phyloP scores from a whole-genome alignment of 2,113 vertebrate species.

The Nothoprocta pentlandii region DNA sequence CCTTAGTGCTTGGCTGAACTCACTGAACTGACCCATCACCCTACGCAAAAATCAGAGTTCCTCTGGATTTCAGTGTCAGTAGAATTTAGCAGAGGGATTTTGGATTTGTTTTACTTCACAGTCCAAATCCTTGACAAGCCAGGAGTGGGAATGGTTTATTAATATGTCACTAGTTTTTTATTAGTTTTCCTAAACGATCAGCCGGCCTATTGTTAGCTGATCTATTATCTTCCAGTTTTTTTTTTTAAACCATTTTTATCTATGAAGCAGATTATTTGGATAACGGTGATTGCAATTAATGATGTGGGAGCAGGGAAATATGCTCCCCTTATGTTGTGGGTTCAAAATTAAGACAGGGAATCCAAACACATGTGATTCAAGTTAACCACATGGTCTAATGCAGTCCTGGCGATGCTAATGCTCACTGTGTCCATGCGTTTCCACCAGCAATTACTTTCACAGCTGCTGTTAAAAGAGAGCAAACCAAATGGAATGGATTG shows the following conservation, averaged over 20 bases:
- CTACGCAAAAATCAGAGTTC: slow-evolving; percentile 18
- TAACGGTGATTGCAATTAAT: slow-evolving; percentile 61
- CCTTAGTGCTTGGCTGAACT: slow-evolving; percentile 76
- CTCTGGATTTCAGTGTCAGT: slow-evolving; percentile 15
- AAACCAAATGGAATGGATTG: not conserved
- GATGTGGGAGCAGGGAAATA: slow-evolving; percentile 56
- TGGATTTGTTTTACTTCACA: slow-evolving; percentile 43
- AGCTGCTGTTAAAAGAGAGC: slow-evolving; percentile 14
- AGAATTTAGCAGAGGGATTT: slow-evolving; percentile 34
- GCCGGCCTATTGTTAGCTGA: slow-evolving; percentile 46
- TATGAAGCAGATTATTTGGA: slow-evolving; percentile 64
- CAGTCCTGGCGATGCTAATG: slow-evolving; percentile 6
- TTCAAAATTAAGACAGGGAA: slow-evolving; percentile 53
- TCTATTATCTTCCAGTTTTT: slow-evolving; percentile 3
- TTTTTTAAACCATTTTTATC: slow-evolving; percentile 34
- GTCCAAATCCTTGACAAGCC: slow-evolving; percentile 61
- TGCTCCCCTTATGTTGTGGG: slow-evolving; percentile 64
- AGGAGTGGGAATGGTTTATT: slow-evolving; percentile 62
- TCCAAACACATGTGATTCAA: slow-evolving; percentile 51
- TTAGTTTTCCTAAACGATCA: slow-evolving; percentile 59
- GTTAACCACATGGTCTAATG: slow-evolving; percentile 58
- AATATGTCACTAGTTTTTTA: slow-evolving; percentile 52
- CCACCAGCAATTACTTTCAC: slow-evolving; percentile 56
- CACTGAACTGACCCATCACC: slow-evolving; percentile 57
- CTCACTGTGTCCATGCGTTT: slow-evolving; percentile 23